Percentiles rank a stretch among this genome's conserved stretches.
Conservation (phyloP, 2,888 invertebrate species). For the Apocheima hispidaria region DNA sequence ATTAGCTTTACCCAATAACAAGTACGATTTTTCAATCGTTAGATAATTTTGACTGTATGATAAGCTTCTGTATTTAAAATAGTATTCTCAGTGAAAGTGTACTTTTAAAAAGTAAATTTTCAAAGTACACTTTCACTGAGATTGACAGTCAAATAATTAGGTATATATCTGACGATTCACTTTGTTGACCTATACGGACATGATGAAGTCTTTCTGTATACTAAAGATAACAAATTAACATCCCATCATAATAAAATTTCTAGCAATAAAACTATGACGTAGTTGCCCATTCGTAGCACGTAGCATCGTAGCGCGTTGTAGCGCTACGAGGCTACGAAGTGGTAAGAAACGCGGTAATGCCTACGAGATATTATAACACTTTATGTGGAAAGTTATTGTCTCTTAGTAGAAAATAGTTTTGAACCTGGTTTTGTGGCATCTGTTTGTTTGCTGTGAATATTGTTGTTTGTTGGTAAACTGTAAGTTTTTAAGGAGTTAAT, state of each 20-base stretch:
- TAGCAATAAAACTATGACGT: slow-evolving; percentile 18
- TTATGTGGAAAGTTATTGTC: slow-evolving; percentile 24
- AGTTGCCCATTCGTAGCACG: slow-evolving; percentile 30
- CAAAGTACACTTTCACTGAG: no score
- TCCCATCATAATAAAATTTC: slow-evolving; percentile 11
- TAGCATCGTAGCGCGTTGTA: slow-evolving; percentile 30
- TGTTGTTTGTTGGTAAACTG: not conserved
- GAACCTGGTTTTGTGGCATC: slow-evolving; percentile 11
- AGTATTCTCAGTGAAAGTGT: no score
- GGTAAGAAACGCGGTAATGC: slow-evolving; percentile 23
- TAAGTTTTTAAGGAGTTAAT: not conserved
- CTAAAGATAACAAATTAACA: no score
- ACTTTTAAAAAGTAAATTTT: no score
- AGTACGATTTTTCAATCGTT: no score
- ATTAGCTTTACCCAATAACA: no score
- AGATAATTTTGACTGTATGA: no score
- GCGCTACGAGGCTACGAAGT: slow-evolving; percentile 30
- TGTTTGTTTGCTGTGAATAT: slow-evolving; percentile 7
- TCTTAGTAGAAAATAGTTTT: slow-evolving; percentile 13
- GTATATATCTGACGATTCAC: no score
- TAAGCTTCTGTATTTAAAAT: no score
- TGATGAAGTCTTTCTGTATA: no score
- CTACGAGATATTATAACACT: slow-evolving; percentile 25
- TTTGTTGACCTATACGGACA: no score
- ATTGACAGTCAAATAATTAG: no score